These are phyloP conservation scores for Hyperoplus immaculatus DNA, from an alignment of 2,797 vertebrate species.

Conservation along the genomic window DNA sequence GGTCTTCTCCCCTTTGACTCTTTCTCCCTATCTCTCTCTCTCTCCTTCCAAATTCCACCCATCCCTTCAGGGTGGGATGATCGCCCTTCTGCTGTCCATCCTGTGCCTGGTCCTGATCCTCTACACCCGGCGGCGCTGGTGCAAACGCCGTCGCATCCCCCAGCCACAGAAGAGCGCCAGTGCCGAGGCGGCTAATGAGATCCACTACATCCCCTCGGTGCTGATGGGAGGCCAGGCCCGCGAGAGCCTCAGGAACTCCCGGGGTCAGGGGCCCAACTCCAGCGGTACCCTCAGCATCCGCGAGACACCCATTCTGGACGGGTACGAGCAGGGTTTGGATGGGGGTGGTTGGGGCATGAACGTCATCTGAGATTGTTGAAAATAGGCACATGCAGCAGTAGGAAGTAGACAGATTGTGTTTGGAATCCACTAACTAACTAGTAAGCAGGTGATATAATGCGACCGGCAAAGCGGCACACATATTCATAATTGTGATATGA, in stretches of 20 bases:
- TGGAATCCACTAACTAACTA: not conserved
- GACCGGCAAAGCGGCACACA: too few species aligned
- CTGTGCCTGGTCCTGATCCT: slow-evolving; percentile 97
- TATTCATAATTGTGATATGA: not conserved
- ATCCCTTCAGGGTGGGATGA: slow-evolving; percentile 94
- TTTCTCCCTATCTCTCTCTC: slow-evolving; percentile 1
- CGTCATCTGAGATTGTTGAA: not conserved
- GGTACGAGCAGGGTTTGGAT: slow-evolving; percentile 79
- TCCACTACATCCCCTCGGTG: slow-evolving; percentile 99
- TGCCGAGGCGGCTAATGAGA: slow-evolving; percentile 97
- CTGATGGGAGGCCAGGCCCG: slow-evolving; percentile 96
- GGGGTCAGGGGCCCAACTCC: slow-evolving; percentile 95
- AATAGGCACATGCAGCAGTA: not conserved
- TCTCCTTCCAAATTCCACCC: slow-evolving; percentile 55
- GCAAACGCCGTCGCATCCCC: slow-evolving; percentile 95
- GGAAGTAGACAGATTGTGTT: not conserved
- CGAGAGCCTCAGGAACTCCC: slow-evolving; percentile 96
- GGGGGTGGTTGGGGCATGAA: not conserved
- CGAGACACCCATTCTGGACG: slow-evolving; percentile 97
- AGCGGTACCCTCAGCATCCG: slow-evolving; percentile 97
- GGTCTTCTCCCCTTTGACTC: slow-evolving; percentile 59
- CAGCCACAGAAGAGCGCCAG: slow-evolving; percentile 99
- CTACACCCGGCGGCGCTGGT: slow-evolving; percentile 97
- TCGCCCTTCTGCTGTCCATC: slow-evolving; percentile 96
- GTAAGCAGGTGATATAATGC: slow-evolving; percentile 1